Conservation (phyloP, 2,797 vertebrate species). For the Spinibarbus caldwelli region DNA sequence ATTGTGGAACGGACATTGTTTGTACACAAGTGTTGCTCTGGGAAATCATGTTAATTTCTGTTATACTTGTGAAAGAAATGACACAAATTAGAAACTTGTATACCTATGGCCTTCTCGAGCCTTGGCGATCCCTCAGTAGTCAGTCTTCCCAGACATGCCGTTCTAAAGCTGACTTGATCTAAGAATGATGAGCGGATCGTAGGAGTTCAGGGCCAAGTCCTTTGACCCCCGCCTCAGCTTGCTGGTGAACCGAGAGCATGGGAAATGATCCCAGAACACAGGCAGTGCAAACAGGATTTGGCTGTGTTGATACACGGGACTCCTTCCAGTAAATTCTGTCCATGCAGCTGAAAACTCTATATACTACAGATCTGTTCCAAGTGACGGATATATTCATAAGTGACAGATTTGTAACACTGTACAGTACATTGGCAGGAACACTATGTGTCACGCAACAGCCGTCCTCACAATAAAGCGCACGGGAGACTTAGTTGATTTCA, state of each 20-base stretch:
- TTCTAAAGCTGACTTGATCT: constrained; percentile 32
- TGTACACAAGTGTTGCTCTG: constrained; percentile 77
- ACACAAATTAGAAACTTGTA: constrained; percentile 58
- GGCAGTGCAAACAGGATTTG: constrained; percentile 34
- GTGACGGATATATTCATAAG: constrained; percentile 3
- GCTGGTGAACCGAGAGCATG: constrained; percentile 10
- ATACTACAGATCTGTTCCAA: constrained; percentile 14
- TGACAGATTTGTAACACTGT: constrained; percentile 13
- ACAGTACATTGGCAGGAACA: constrained; percentile 25
- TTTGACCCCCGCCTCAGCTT: constrained; percentile 1
- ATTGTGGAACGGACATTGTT: constrained; percentile 78
- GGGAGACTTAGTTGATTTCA: neutral
- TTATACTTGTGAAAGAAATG: constrained; percentile 65
- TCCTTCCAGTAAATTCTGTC: constrained; percentile 34
- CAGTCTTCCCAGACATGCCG: constrained; percentile 72
- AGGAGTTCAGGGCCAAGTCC: neutral
- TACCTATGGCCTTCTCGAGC: constrained; percentile 69
- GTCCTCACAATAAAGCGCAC: neutral
- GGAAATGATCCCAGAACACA: constrained; percentile 32
- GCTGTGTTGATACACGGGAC: constrained; percentile 10
- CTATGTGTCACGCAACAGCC: neutral
- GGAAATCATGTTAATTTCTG: constrained; percentile 79
- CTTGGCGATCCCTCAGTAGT: constrained; percentile 58
- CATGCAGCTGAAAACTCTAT: constrained; percentile 22
- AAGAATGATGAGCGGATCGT: neutral